Evolutionary conservation across 2,797 vertebrate genomes (phyloP).

Genomic region (Antennarius maculatus): DNA sequence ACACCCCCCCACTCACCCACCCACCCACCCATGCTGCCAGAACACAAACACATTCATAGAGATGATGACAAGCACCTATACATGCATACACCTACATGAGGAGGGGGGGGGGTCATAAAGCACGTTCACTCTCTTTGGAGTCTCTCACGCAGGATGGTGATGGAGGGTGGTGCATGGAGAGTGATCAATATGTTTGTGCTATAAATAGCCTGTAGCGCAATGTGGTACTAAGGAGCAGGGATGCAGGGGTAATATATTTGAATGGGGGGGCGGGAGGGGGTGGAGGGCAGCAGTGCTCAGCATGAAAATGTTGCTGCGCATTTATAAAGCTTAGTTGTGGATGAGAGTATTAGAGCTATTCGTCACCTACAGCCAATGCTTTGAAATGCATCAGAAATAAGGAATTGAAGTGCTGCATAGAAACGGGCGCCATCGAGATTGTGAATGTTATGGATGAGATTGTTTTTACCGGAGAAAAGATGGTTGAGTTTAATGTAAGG

Average conservation of each 20-base stretch:
- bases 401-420: conserved; percentile 7
- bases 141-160: conserved; percentile 65
- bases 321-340: conserved; percentile 50
- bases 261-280: conserved; percentile 71
- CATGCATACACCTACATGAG: not conserved
- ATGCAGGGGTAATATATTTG: conserved; percentile 80
- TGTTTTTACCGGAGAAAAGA: not conserved
- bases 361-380: conserved; percentile 46
- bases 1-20: not conserved
- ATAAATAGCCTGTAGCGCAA: conserved; percentile 81
- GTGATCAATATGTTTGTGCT: conserved; percentile 86
- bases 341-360: conserved; percentile 43
- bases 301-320: conserved; percentile 64
- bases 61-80: not conserved
- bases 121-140: conserved; percentile 15
- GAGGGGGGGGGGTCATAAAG: conserved; percentile 40
- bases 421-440: conserved; percentile 11
- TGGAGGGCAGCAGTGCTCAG: conserved; percentile 58
- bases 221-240: conserved; percentile 74
- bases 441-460: conserved; percentile 7
- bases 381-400: conserved; percentile 35
- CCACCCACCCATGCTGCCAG: not conserved
- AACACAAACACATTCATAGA: conserved; percentile 1
- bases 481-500: conserved; percentile 19
- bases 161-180: conserved; percentile 74